Percentiles rank a stretch among this genome's conserved stretches.
phyloP scores from a whole-genome alignment of 2,797 vertebrate species.

The Acipenser oxyrinchus region DNA sequence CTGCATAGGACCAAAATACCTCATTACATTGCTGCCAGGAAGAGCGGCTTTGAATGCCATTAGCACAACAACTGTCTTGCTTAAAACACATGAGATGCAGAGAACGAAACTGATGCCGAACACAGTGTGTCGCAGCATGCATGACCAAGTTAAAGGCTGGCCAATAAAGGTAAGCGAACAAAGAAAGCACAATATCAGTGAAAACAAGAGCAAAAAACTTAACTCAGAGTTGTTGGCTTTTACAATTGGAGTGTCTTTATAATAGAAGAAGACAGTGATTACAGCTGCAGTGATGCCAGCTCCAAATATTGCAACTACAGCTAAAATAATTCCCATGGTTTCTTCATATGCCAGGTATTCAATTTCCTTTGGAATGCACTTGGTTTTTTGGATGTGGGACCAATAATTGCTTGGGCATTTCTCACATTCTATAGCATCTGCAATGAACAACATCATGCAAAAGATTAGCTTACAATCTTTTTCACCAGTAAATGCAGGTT shows the following conservation, averaged over 20 bases:
- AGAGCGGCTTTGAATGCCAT: conserved; percentile 38
- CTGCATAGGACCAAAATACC: conserved; percentile 40
- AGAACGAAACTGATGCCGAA: conserved; percentile 42
- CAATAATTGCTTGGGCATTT: conserved; percentile 35
- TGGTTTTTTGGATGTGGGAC: conserved; percentile 29
- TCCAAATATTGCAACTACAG: conserved; percentile 30
- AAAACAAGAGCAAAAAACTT: conserved; percentile 38
- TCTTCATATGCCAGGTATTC: conserved; percentile 31
- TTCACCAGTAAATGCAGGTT: too few species aligned
- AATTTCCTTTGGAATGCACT: conserved; percentile 32
- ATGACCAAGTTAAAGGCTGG: conserved; percentile 31
- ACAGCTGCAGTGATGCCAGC: conserved; percentile 26
- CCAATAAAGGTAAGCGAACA: conserved; percentile 35
- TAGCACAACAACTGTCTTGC: conserved; percentile 37
- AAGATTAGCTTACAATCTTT: too few species aligned
- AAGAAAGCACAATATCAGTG: conserved; percentile 38
- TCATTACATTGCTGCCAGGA: conserved; percentile 34
- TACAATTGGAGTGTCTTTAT: conserved; percentile 21
- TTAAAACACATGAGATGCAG: conserved; percentile 43
- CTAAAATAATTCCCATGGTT: conserved; percentile 32
- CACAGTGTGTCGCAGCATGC: conserved; percentile 38
- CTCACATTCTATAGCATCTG: conserved; percentile 20
- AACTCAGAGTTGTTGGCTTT: conserved; percentile 39
- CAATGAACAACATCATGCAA: too few species aligned
- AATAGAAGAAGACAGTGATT: conserved; percentile 11